Percentiles rank a stretch among this genome's conserved stretches.
Evolutionary conservation across 2,113 vertebrate genomes (phyloP).

Genomic region (Catagonus wagneri): DNA sequence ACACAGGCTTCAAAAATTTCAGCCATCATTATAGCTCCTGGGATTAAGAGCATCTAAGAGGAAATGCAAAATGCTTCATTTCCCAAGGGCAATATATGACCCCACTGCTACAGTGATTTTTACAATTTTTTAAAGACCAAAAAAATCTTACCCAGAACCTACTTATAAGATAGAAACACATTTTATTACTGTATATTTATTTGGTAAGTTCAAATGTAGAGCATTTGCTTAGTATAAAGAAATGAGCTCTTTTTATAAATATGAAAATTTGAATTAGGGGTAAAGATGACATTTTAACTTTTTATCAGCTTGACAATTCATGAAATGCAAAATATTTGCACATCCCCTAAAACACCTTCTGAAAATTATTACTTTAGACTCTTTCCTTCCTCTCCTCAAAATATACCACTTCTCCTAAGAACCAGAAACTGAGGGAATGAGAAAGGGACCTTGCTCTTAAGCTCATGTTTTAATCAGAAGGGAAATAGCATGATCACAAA

Average conservation of each 20-base stretch:
- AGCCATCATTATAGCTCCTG: background rate
- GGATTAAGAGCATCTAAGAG: slow-evolving; percentile 31
- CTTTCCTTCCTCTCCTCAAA: background rate
- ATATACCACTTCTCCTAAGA: background rate
- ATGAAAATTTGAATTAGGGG: slow-evolving; percentile 46
- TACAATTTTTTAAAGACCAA: slow-evolving; percentile 32
- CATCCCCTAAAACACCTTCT: background rate
- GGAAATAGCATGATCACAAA: background rate
- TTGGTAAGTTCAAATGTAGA: slow-evolving; percentile 28
- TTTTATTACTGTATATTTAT: slow-evolving; percentile 13
- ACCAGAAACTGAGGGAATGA: background rate
- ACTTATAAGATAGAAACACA: slow-evolving; percentile 29
- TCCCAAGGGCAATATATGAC: background rate
- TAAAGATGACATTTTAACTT: slow-evolving; percentile 36
- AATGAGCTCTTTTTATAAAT: slow-evolving; percentile 38
- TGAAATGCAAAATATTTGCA: slow-evolving; percentile 53
- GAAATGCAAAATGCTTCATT: slow-evolving; percentile 52
- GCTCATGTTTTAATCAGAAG: background rate
- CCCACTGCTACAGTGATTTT: slow-evolving; percentile 30
- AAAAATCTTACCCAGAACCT: background rate
- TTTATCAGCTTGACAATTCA: background rate
- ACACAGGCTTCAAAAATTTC: background rate
- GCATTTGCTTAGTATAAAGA: slow-evolving; percentile 29
- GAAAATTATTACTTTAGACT: slow-evolving; percentile 37
- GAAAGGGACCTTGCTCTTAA: background rate